Evolutionary conservation across 2,113 vertebrate species (phyloP), one percentile per base, ranked within the genome.

Genomic region (Ameiurus melas): DNA sequence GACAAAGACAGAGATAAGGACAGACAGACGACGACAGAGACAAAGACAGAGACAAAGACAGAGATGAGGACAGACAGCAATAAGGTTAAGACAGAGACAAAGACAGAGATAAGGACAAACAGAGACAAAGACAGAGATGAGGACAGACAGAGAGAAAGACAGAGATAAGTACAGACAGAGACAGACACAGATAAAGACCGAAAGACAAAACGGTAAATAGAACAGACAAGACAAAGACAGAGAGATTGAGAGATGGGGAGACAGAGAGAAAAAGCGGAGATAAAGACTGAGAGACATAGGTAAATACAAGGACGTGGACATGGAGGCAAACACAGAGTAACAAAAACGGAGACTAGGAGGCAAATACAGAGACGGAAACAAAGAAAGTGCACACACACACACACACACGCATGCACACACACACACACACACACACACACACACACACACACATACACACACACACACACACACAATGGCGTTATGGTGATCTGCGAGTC

Each of bases 391-490:
- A 16, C n/a, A 30, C 2, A 39, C 43, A 43, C 87, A 81, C 75
- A 78, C 87, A 88, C 27, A 88, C 68, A 39, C 36, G 12, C n/a
- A n/a, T n/a, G n/a, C n/a, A 30, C 39, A 39, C 87, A 81, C 55
- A 39, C 13, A 36, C 25, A 79, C 64, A 66, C 22, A 53, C 51
- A 66, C 75, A 43, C 39, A 43, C 39, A 43, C 39, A 43, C 39
- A 43, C 43, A 43, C 87, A 81, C 75, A 78, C 87, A 88, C 27
- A 88, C 68, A 39, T 20, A 25, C 36, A 75, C 71, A 47, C 39
- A 75, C 71, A 75, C 73, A 47, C 71, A 79, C 17, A 30, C 62
- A 79, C 43, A 62, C 57, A 84, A 14, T 57, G 19, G 27, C 57
- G 57, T 85, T 68, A 7, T 84, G 77, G 33, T 58, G 36, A 80